Evolutionary conservation across 2,797 vertebrate species (phyloP), one percentile per base, ranked within the genome.

Genomic region (Pseudocheirus occidentalis): DNA sequence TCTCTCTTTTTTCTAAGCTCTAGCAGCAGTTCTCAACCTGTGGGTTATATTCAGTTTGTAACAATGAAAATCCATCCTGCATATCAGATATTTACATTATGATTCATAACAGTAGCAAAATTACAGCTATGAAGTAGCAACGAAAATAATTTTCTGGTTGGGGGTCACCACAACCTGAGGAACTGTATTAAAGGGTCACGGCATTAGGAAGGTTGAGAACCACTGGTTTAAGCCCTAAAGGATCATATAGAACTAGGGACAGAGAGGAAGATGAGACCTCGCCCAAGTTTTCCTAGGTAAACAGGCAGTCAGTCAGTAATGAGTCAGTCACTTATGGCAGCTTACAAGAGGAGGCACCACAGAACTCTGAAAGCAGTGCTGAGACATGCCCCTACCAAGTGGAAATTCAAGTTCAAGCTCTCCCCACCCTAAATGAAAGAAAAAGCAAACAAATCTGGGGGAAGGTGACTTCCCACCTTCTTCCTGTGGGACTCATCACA

Each of bases 391-490:
- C 66, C 90, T 91, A 59, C 92, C 40, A 56, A 81, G 92, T 92
- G 92, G 94, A 95, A 91, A 90, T 55, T 56, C 66, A 93, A 5
- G 90, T 62, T 58, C 40, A 55, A 95, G 56, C 89, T 59, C 94
- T 66, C 46, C 53, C 90, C 50, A 87, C 92, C 92, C 66, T 81
- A 52, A 87, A 55, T 81, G 46, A 10, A 24, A 81, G 56, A 93
- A 93, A 91, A 58, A 89, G 95, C 95, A 95, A 92, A 62, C 55
- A 57, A 53, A 50, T 58, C 27, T 56, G 0, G 29, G 90, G 40
- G 94, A 66, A 66, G 50, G 58, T n/a, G 58, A 53, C 46, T 62
- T 24, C 58, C 53, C 29, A n/a, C n/a, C n/a, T n/a, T n/a, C 53
- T 92, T 92, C 92, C 92, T 92, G 40, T 58, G 91, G 21, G 40